Evolutionary conservation across 2,113 vertebrate genomes (phyloP).

Genomic region (Megaleporinus macrocephalus): DNA sequence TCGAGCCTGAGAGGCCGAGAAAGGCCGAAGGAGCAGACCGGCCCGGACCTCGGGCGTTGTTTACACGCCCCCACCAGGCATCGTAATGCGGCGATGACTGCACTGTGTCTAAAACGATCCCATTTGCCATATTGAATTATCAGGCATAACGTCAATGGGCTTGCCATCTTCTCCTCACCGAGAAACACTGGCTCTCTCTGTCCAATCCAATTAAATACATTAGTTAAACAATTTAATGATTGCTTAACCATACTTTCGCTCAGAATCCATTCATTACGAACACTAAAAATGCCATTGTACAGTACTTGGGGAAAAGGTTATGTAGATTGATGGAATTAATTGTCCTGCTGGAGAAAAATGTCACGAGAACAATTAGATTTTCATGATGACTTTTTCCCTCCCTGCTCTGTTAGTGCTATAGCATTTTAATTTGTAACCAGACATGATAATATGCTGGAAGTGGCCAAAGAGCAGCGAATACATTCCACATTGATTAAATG

Average conservation of each 20-base stretch:
- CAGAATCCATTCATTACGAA: conserved; percentile 74
- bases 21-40: conserved; percentile 53
- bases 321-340: conserved; percentile 82
- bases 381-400: conserved; percentile 75
- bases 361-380: conserved; percentile 81
- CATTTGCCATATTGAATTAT: conserved; percentile 83
- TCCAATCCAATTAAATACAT: conserved; percentile 80
- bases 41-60: conserved; percentile 66
- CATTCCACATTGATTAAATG: conserved; percentile 79
- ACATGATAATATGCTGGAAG: conserved; percentile 77
- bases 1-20: conserved; percentile 65
- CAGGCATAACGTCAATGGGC: conserved; percentile 69
- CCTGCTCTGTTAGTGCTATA: conserved; percentile 73
- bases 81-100: conserved; percentile 78
- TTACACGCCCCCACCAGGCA: conserved; percentile 73
- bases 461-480: conserved; percentile 71
- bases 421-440: conserved; percentile 82
- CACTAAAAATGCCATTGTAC: conserved; percentile 78
- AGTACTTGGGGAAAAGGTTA: conserved; percentile 77
- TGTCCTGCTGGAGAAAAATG: conserved; percentile 76
- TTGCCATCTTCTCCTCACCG: conserved; percentile 58
- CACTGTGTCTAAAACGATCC: conserved; percentile 77
- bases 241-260: conserved; percentile 72
- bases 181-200: conserved; percentile 71
- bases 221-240: conserved; percentile 82